Evolutionary conservation across 2,113 vertebrate genomes (phyloP).

Genomic region (Eleginops maclovinus): DNA sequence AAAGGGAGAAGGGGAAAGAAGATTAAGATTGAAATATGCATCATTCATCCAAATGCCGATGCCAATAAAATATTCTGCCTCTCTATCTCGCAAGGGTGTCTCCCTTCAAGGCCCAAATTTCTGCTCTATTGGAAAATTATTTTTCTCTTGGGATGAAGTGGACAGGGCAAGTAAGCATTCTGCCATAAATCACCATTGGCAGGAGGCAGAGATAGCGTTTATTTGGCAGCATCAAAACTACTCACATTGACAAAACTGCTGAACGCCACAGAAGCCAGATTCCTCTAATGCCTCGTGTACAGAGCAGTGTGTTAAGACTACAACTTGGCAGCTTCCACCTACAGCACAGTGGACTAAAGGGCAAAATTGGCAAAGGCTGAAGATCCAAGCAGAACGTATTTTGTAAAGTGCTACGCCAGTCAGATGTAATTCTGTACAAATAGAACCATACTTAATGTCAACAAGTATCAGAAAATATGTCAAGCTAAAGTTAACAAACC

Average conservation of each 20-base stretch:
- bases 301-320: slow-evolving; percentile 43
- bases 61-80: slow-evolving; percentile 50
- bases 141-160: slow-evolving; percentile 62
- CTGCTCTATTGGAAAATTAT: slow-evolving; percentile 60
- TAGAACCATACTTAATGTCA: slow-evolving; percentile 34
- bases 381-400: slow-evolving; percentile 7
- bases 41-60: slow-evolving; percentile 46
- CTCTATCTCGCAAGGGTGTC: slow-evolving; percentile 22
- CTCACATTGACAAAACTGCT: slow-evolving; percentile 67
- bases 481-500: slow-evolving; percentile 21
- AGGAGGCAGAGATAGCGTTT: slow-evolving; percentile 50
- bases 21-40: slow-evolving; percentile 38
- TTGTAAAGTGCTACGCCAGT: slow-evolving; percentile 18
- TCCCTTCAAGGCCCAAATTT: slow-evolving; percentile 48
- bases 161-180: slow-evolving; percentile 57
- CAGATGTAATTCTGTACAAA: slow-evolving; percentile 42
- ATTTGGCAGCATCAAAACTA: slow-evolving; percentile 57
- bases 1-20: slow-evolving; percentile 23
- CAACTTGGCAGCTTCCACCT: slow-evolving; percentile 61
- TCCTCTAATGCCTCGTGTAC: slow-evolving; percentile 53
- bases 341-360: slow-evolving; percentile 49
- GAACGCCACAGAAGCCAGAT: slow-evolving; percentile 64
- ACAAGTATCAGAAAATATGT: slow-evolving; percentile 38
- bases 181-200: slow-evolving; percentile 64
- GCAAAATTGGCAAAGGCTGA: slow-evolving; percentile 42